Evolutionary conservation across 2,113 vertebrate genomes (phyloP).

Genomic region (Pseudorectes ferrugineus): DNA sequence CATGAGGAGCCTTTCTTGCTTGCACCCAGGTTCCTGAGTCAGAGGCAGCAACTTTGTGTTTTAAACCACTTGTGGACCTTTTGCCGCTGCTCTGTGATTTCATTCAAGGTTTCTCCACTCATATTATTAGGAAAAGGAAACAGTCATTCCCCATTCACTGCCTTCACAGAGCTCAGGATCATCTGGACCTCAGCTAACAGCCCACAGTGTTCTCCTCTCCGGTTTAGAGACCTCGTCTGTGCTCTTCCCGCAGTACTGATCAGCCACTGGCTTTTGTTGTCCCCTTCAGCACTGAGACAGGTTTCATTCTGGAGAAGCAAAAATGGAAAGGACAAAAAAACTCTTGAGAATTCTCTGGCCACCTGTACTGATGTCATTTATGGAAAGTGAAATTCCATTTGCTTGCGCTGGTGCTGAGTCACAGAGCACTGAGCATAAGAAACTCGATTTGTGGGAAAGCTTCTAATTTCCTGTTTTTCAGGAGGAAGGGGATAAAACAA

Average conservation of each 20-base stretch:
- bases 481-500: not conserved
- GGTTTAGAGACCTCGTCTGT: not conserved
- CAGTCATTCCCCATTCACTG: not conserved
- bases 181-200: not conserved
- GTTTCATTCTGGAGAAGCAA: not conserved
- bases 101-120: not conserved
- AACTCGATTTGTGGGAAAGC: conserved; percentile 1
- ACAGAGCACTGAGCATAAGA: not conserved
- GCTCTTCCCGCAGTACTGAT: not conserved
- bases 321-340: not conserved
- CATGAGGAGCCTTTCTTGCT: not conserved
- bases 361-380: not conserved
- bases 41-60: not conserved
- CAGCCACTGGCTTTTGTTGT: not conserved
- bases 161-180: not conserved
- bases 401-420: not conserved
- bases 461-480: conserved; percentile 34
- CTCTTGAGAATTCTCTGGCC: not conserved
- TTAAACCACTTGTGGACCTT: not conserved
- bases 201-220: accelerated
- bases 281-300: not conserved
- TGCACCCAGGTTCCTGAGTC: not conserved
- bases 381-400: conserved; percentile 16
- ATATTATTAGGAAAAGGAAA: not conserved
- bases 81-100: not conserved